Evolutionary conservation across 2,888 invertebrate genomes (phyloP), one percentile per base, ranked within the genome.

Genomic region (Heliconius aoede): DNA sequence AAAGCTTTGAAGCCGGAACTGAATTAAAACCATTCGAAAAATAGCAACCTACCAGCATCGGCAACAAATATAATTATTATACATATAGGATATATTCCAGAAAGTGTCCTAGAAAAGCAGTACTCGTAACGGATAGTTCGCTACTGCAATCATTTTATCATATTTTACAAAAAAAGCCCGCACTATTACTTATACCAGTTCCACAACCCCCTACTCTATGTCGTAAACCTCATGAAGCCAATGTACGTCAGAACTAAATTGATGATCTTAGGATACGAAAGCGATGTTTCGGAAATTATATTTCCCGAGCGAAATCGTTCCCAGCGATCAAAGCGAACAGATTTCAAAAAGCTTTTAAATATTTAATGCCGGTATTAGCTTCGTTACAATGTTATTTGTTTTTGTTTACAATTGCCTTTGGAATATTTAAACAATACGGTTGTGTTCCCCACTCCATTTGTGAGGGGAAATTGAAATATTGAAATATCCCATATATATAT

Each of bases 241-340:
- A 75, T 77, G 77, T 77, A 73, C 73, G 73, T 73, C 68, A 76
- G 69, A 75, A 77, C 51, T 71, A 77, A 79, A 79, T 79, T 73
- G 73, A 79, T 79, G 79, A 76, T 77, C 64, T 77, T 65, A 76
- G 79, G 79, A 79, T 75, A 73, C 77, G 71, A 77, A 73, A 55
- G 65, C 73, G 77, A 79, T 76, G 73, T 76, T 77, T 73, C 77
- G 79, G 77, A 79, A 79, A 77, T 79, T 79, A 77, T 77, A 73
- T 79, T 77, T 77, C 75, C 75, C 71, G 72, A 72, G 72, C 73
- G 69, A 76, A 77, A 77, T 72, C 77, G 75, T 62, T 76, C 62
- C 64, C 64, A 62, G 64, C 69, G 69, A 78, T 73, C 75, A 68
- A 78, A 73, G 71, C 30, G 67, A 73, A 68, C 73, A 71, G 77